These are phyloP conservation scores for Lithobates pipiens DNA, from an alignment of 2,797 vertebrate genomes.

Conservation along the genomic window DNA sequence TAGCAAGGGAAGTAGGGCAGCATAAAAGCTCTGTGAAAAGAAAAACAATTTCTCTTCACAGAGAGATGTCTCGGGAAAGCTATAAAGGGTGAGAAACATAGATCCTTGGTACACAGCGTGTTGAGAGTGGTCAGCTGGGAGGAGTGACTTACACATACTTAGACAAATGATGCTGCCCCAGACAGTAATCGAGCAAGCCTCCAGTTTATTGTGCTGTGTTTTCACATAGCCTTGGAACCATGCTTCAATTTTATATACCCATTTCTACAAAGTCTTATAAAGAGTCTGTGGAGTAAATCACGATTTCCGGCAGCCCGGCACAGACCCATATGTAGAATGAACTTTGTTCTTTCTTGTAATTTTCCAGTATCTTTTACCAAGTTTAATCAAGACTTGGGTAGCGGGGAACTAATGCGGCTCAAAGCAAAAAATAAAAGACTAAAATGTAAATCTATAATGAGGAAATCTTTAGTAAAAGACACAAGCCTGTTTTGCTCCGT, in stretches of 20 bases:
- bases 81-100: constrained; percentile 40
- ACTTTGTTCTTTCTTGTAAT: constrained; percentile 27
- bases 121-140: constrained; percentile 45
- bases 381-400: constrained; percentile 31
- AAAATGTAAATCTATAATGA: constrained; percentile 55
- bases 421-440: constrained; percentile 31
- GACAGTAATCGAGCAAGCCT: constrained; percentile 45
- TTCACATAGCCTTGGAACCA: constrained; percentile 40
- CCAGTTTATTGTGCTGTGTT: constrained; percentile 44
- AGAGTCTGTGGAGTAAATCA: constrained; percentile 42
- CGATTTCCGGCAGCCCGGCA: neutral
- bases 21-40: neutral
- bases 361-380: constrained; percentile 15
- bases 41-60: constrained; percentile 17
- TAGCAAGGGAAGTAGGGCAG: constrained; percentile 2
- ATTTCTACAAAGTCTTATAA: constrained; percentile 41
- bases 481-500: constrained; percentile 59
- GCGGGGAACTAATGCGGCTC: constrained; percentile 19
- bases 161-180: constrained; percentile 48
- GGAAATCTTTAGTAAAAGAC: constrained; percentile 44
- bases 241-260: constrained; percentile 51
- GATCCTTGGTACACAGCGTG: constrained; percentile 9
- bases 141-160: constrained; percentile 41
- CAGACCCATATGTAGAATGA: constrained; percentile 15
- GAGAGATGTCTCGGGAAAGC: constrained; percentile 25